Conservation (phyloP, 1,140 invertebrate genomes). For the Helicorthomorpha holstii region DNA sequence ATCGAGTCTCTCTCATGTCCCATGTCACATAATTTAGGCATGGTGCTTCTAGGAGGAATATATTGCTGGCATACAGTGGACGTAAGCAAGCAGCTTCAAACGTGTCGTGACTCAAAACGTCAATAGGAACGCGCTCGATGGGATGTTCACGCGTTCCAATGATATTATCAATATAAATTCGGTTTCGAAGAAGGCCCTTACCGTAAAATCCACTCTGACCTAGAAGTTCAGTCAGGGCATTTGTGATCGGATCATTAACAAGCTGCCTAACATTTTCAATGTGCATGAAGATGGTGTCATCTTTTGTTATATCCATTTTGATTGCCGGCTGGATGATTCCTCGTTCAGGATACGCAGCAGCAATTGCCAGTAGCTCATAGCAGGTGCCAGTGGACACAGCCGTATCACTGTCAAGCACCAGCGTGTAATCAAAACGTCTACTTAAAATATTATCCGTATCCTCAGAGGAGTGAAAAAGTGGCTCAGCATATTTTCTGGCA, state of each 20-base stretch:
- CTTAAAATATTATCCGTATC: slow-evolving; percentile 19
- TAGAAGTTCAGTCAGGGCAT: slow-evolving; percentile 18
- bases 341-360: slow-evolving; percentile 20
- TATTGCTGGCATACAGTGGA: slow-evolving; percentile 17
- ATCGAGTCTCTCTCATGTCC: slow-evolving; percentile 20
- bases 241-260: slow-evolving; percentile 21
- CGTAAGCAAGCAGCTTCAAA: slow-evolving; percentile 21
- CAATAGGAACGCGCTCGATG: slow-evolving; percentile 22
- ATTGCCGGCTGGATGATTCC: slow-evolving; percentile 22
- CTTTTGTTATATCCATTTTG: slow-evolving; percentile 15
- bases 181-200: slow-evolving; percentile 20
- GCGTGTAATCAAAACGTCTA: slow-evolving; percentile 20
- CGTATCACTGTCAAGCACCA: slow-evolving; percentile 21
- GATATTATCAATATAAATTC: slow-evolving; percentile 20
- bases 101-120: slow-evolving; percentile 23
- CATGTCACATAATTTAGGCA: slow-evolving; percentile 21
- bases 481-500: slow-evolving; percentile 16
- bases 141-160: slow-evolving; percentile 17
- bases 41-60: slow-evolving; percentile 18
- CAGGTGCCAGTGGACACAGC: slow-evolving; percentile 16
- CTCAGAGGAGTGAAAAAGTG: slow-evolving; percentile 17
- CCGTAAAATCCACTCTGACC: slow-evolving; percentile 21
- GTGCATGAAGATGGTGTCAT: slow-evolving; percentile 21
- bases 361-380: slow-evolving; percentile 18
- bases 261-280: slow-evolving; percentile 18